Percentiles rank a stretch among this genome's conserved stretches.
Evolutionary conservation across 2,797 vertebrate species (phyloP).

Genomic region (Pseudomugil gertrudae): DNA sequence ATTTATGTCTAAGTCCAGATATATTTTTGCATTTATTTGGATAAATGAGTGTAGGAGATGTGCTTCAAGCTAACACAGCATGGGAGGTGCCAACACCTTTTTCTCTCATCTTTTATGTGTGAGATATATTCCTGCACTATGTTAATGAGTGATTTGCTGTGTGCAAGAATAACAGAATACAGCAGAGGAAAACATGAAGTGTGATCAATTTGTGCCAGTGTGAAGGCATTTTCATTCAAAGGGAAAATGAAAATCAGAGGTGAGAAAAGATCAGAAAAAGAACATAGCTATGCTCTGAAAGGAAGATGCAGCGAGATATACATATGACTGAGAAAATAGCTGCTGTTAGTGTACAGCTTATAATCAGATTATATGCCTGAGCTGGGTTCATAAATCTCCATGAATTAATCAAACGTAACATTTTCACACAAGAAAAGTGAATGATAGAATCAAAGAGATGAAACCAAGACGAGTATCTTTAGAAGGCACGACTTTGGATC

Average conservation of each 20-base stretch:
- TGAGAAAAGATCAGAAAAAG: conserved; percentile 4
- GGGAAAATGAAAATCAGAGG: neutral
- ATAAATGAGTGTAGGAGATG: neutral
- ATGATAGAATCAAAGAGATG: conserved; percentile 37
- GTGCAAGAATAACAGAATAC: neutral
- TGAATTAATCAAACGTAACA: conserved; percentile 32
- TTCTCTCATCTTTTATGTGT: neutral
- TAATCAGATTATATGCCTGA: conserved; percentile 53
- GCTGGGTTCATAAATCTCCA: conserved; percentile 55
- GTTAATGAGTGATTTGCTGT: neutral
- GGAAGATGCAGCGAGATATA: conserved; percentile 19
- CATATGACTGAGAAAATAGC: conserved; percentile 15
- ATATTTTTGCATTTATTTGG: neutral
- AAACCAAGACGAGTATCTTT: conserved; percentile 46
- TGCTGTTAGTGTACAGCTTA: conserved; percentile 13
- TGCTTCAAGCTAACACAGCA: neutral
- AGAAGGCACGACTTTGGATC: conserved; percentile 36
- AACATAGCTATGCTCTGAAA: neutral
- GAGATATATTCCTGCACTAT: neutral
- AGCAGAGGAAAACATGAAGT: neutral
- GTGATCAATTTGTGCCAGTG: neutral
- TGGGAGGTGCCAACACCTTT: neutral
- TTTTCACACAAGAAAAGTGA: conserved; percentile 33
- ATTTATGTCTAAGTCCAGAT: conserved; percentile 1
- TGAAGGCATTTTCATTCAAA: neutral